A percentile compares a stretch with the other conserved stretches of the same genome.
Evolutionary conservation across 1,140 invertebrate genomes (phyloP).

Genomic region (Charaxes varanes): DNA sequence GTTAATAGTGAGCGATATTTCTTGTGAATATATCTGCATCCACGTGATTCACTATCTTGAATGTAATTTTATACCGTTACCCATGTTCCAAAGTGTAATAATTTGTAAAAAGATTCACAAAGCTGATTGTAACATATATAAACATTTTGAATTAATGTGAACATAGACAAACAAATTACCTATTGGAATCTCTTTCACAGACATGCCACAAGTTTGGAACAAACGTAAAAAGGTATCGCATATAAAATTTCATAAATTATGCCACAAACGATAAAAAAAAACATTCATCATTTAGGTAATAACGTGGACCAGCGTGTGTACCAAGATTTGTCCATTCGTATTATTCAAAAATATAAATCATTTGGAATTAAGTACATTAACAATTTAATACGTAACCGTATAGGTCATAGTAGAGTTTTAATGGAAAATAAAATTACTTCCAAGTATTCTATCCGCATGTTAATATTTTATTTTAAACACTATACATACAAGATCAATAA

Average conservation of each 20-base stretch:
- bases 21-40: slow-evolving; percentile 37
- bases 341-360: slow-evolving; percentile 44
- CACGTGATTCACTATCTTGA: slow-evolving; percentile 30
- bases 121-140: no score
- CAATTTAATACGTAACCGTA: no score
- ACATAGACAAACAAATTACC: no score
- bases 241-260: neutral
- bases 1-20: slow-evolving; percentile 41
- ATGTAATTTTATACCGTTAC: no score
- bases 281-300: slow-evolving; percentile 29
- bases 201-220: no score
- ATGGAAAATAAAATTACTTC: slow-evolving; percentile 1
- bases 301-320: slow-evolving; percentile 33
- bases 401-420: no score
- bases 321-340: slow-evolving; percentile 36
- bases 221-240: neutral
- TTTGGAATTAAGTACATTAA: slow-evolving; percentile 55
- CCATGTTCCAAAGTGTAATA: slow-evolving; percentile 23
- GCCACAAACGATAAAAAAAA: neutral
- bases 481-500: no score
- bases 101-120: slow-evolving; percentile 9
- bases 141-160: no score
- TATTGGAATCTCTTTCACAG: no score
- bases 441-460: no score
- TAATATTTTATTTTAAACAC: no score